Percentiles rank a stretch among this genome's conserved stretches.
Evolutionary conservation across 2,113 vertebrate genomes (phyloP).

Genomic region (Dipodomys stephensi): DNA sequence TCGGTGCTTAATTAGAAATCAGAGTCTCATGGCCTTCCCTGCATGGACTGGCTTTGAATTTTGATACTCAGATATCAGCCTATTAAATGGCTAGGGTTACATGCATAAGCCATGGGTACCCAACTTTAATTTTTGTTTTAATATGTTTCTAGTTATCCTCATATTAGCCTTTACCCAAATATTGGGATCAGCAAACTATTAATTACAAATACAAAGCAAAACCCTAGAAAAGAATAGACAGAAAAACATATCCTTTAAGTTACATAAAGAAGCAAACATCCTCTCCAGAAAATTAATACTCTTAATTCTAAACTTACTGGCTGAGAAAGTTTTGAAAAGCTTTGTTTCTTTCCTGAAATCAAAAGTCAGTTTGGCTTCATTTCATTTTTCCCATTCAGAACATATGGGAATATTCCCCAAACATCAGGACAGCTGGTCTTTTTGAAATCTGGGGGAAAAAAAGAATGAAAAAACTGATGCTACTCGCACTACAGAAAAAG

Average conservation of each 20-base stretch:
- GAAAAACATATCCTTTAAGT: constrained; percentile 79
- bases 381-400: constrained; percentile 76
- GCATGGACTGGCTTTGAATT: too few relatives aligned
- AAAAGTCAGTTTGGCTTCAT: constrained; percentile 68
- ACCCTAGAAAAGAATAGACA: constrained; percentile 67
- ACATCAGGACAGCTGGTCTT: constrained; percentile 72
- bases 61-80: too few relatives aligned
- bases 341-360: constrained; percentile 71
- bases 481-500: constrained; percentile 45
- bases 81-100: too few relatives aligned
- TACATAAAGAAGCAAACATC: constrained; percentile 76
- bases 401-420: constrained; percentile 74
- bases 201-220: constrained; percentile 76
- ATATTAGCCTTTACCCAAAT: constrained; percentile 61
- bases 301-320: constrained; percentile 78
- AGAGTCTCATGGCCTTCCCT: too few relatives aligned
- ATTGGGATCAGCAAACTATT: constrained; percentile 54
- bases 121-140: constrained; percentile 67
- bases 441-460: constrained; percentile 38
- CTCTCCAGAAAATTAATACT: constrained; percentile 77
- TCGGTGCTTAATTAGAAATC: too few relatives aligned
- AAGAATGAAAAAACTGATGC: neutral
- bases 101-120: too few relatives aligned
- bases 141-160: constrained; percentile 50
- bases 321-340: constrained; percentile 74